Base-by-base conservation (phyloP, 2,888 invertebrate species). In the Aphidoletes aphidimyza region DNA sequence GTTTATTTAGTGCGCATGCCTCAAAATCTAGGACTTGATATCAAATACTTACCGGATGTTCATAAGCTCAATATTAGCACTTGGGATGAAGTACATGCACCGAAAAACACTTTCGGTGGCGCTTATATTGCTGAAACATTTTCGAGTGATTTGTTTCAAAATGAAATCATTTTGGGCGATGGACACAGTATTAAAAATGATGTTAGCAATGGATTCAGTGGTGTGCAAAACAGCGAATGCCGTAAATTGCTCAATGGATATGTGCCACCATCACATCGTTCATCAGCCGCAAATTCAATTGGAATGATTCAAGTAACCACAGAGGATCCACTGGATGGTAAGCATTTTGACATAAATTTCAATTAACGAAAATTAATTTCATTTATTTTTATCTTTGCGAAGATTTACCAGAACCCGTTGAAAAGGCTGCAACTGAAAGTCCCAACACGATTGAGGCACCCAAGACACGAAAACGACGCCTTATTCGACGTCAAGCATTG, bases 41-140 rank as follows among this genome's bases (percentile, higher is more conserved):
- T 94, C 87, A 92, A 92, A 36, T 93, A 93, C 87, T 89, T 96
- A 59, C 94, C 94, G 0, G 88, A 91, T 0, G 95, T 96, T 0
- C 92, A 93, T 86, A 92, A 94, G 86, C 90, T 96, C n/a, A 91
- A 91, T 0, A 91, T 96, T 6, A 92, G 93, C 34, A 93, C 94
- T 0, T 95, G 96, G 88, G 92, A 93, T 59, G 93, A 95, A 85
- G 95, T 94, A 0, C 95, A 95, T 87, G 90, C 92, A 14, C 91
- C 91, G 0, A 92, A 92, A n/a, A 92, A 92, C 22, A 89, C 90
- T 0, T 85, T 87, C 34, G 92, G 92, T 0, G 95, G 95, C 2
- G 96, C 95, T 0, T 97, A 97, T 88, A 91, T 97, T 83, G 96
- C 96, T 0, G 97, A 97, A 90, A 93, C 95, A 90, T 94, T 97